These are phyloP conservation scores for Syngnathus rostellatus DNA, from an alignment of 2,797 vertebrate species.

Conservation along the genomic window DNA sequence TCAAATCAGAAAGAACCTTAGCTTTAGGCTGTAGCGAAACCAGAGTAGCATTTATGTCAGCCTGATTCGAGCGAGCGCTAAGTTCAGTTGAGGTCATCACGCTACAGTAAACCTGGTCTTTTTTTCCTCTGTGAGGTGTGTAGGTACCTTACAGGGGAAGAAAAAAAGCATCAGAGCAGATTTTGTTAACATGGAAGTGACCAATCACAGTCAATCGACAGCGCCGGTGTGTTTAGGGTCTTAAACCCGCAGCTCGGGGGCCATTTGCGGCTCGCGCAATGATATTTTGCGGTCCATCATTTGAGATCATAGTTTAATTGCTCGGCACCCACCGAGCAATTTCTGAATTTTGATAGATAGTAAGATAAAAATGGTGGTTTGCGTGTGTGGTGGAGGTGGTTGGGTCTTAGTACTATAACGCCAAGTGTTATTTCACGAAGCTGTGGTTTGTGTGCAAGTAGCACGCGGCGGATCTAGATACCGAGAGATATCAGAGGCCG, in stretches of 20 bases:
- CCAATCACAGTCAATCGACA: neutral
- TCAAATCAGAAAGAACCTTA: neutral
- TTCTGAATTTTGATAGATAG: neutral
- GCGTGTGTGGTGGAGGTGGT: neutral
- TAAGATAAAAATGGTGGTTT: neutral
- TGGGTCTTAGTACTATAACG: slow-evolving; percentile 25
- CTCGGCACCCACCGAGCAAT: too few species aligned
- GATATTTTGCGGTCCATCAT: too few species aligned
- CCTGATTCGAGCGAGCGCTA: neutral
- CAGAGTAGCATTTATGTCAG: neutral
- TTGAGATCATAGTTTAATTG: too few species aligned
- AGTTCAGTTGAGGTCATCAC: neutral
- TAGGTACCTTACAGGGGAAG: neutral
- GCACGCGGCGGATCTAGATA: slow-evolving; percentile 42
- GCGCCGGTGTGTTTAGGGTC: too few species aligned
- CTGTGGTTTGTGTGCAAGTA: slow-evolving; percentile 33
- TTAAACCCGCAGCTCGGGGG: too few species aligned
- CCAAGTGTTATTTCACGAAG: slow-evolving; percentile 22
- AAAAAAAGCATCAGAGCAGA: neutral
- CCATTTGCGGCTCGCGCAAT: too few species aligned
- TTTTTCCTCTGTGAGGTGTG: neutral
- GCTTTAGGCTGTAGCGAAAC: neutral
- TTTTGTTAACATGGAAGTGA: neutral
- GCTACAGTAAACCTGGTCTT: neutral
- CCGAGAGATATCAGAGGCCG: slow-evolving; percentile 63